A percentile compares a stretch with the other conserved stretches of the same genome.
phyloP scores from a whole-genome alignment of 2,113 vertebrate genomes.

The Perca flavescens region DNA sequence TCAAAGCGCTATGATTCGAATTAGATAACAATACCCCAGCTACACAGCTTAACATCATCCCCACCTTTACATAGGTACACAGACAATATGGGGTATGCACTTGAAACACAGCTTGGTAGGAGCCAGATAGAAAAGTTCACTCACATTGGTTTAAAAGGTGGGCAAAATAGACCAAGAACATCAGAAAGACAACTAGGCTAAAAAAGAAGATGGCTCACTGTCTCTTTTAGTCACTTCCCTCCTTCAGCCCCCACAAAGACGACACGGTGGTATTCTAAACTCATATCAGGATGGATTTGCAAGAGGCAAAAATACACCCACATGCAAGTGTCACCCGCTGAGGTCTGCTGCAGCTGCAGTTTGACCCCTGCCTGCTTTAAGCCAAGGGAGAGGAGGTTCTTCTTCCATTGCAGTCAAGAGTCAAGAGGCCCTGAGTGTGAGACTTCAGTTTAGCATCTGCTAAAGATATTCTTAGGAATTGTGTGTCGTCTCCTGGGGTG shows the following conservation, averaged over 20 bases:
- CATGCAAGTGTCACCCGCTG: conserved; percentile 61
- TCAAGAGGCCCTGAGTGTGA: conserved; percentile 40
- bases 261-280: conserved; percentile 60
- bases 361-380: conserved; percentile 31
- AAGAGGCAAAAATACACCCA: conserved; percentile 76
- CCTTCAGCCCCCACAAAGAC: conserved; percentile 42
- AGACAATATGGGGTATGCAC: background rate
- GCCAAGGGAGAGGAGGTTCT: conserved; percentile 24
- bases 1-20: conserved; percentile 84
- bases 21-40: conserved; percentile 75
- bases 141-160: conserved; percentile 9
- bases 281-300: conserved; percentile 68
- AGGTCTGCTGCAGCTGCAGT: conserved; percentile 54
- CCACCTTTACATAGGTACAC: conserved; percentile 51
- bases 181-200: conserved; percentile 18
- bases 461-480: conserved; percentile 32
- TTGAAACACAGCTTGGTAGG: background rate
- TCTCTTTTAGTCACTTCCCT: conserved; percentile 55
- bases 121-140: background rate
- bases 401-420: conserved; percentile 21
- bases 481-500: background rate
- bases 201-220: conserved; percentile 31
- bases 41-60: conserved; percentile 79
- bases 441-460: conserved; percentile 25
- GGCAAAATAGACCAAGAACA: conserved; percentile 46